Conservation (phyloP, 2,113 vertebrate genomes). For the Neogale vison region DNA sequence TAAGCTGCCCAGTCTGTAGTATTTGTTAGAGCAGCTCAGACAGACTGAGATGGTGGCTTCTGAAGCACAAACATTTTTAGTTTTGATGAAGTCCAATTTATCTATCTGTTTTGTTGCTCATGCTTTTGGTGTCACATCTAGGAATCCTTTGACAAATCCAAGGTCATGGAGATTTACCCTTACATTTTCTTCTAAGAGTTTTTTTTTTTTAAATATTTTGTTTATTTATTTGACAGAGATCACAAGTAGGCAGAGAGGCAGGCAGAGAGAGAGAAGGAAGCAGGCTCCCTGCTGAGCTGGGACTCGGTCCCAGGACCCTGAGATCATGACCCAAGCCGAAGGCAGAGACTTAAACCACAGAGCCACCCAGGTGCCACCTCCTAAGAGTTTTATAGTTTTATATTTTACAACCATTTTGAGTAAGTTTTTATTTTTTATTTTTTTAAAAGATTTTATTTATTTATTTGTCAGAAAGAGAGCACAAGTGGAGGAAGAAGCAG, state of each 20-base stretch:
- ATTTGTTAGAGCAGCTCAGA: background rate
- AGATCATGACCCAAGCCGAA: too few species aligned
- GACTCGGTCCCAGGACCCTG: too few species aligned
- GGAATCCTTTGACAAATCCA: background rate
- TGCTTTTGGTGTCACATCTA: background rate
- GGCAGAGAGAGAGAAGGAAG: too few species aligned
- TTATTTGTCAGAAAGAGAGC: too few species aligned
- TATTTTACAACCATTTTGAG: background rate
- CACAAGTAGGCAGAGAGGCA: too few species aligned
- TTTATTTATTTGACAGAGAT: too few species aligned
- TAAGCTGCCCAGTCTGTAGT: background rate
- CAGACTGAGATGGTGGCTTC: background rate
- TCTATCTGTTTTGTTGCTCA: background rate
- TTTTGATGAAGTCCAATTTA: background rate
- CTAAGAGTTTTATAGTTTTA: background rate
- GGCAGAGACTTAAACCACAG: too few species aligned
- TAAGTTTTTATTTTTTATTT: background rate
- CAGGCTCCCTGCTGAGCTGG: too few species aligned
- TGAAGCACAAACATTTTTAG: background rate
- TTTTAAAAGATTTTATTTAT: too few species aligned
- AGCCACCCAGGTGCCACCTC: background rate
- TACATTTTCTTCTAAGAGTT: background rate
- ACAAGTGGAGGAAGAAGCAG: too few species aligned
- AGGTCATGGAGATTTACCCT: background rate
- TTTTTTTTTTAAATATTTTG: background rate